A percentile compares a stretch with the other conserved stretches of the same genome.
These are phyloP conservation scores for Oceanodroma leucorhoa DNA, from an alignment of 2,797 vertebrate genomes.

Conservation along the genomic window DNA sequence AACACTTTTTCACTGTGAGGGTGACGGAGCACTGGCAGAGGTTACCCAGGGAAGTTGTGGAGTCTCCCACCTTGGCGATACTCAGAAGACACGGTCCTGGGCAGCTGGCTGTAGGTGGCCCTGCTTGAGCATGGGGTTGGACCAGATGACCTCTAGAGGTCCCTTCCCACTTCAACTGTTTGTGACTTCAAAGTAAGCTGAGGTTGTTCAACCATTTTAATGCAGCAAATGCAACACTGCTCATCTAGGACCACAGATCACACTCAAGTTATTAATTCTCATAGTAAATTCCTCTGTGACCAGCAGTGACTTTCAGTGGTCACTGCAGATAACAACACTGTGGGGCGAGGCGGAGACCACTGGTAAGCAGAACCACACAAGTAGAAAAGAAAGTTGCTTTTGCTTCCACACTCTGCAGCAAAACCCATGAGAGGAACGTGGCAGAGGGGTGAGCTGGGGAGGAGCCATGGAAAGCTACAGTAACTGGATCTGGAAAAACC, in stretches of 20 bases:
- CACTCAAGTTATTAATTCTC: background rate
- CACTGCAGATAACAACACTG: background rate
- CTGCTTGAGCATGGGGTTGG: background rate
- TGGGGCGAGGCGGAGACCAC: no score
- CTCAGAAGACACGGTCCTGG: background rate
- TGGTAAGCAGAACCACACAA: background rate
- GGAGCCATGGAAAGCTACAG: background rate
- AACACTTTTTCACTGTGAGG: background rate
- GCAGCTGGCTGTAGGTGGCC: background rate
- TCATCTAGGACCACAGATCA: background rate
- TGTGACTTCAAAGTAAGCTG: background rate
- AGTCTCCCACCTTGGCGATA: background rate
- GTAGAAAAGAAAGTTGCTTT: background rate
- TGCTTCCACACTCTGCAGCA: background rate
- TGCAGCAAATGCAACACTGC: background rate
- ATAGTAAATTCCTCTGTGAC: background rate
- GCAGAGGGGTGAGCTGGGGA: background rate
- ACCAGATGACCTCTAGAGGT: no score
- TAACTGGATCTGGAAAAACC: background rate
- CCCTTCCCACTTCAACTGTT: background rate
- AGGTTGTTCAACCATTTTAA: background rate
- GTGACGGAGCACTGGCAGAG: background rate
- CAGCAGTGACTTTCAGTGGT: background rate
- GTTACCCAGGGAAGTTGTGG: background rate
- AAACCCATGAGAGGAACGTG: background rate